phyloP scores from a whole-genome alignment of 1,140 invertebrate species.

The Homalodisca vitripennis region DNA sequence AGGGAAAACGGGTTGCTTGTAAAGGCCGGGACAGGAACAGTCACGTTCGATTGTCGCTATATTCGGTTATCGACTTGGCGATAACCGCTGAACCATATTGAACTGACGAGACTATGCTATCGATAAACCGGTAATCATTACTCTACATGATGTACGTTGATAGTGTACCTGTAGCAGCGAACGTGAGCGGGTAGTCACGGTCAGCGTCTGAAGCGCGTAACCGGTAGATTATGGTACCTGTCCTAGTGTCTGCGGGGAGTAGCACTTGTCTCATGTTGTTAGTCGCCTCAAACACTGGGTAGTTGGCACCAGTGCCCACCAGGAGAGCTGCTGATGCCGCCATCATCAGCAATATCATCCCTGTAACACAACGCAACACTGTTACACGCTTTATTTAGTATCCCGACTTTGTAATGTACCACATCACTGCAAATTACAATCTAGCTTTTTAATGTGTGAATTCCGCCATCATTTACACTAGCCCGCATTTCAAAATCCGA shows the following conservation, averaged over 20 bases:
- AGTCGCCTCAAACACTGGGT: slow-evolving; percentile 66
- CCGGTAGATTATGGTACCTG: slow-evolving; percentile 81
- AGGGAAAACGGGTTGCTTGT: too few species aligned
- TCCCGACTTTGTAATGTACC: neutral
- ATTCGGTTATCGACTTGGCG: too few species aligned
- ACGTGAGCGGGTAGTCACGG: slow-evolving; percentile 80
- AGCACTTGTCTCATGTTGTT: slow-evolving; percentile 77
- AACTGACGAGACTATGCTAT: too few species aligned
- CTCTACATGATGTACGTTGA: too few species aligned
- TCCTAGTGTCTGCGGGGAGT: slow-evolving; percentile 75
- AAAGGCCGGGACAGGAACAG: too few species aligned
- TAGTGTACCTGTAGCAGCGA: slow-evolving; percentile 75
- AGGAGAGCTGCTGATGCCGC: slow-evolving; percentile 24
- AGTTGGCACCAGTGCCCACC: slow-evolving; percentile 36
- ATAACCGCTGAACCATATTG: too few species aligned
- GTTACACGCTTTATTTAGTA: neutral
- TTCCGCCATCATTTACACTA: neutral
- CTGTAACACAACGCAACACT: neutral
- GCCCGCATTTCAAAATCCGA: neutral
- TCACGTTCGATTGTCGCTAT: too few species aligned
- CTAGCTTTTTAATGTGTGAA: neutral
- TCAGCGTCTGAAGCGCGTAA: slow-evolving; percentile 83
- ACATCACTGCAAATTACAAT: neutral
- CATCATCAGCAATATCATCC: slow-evolving; percentile 24
- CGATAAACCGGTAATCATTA: too few species aligned